phyloP scores from a whole-genome alignment of 1,140 invertebrate genomes.

The Stegodyphus dumicola region DNA sequence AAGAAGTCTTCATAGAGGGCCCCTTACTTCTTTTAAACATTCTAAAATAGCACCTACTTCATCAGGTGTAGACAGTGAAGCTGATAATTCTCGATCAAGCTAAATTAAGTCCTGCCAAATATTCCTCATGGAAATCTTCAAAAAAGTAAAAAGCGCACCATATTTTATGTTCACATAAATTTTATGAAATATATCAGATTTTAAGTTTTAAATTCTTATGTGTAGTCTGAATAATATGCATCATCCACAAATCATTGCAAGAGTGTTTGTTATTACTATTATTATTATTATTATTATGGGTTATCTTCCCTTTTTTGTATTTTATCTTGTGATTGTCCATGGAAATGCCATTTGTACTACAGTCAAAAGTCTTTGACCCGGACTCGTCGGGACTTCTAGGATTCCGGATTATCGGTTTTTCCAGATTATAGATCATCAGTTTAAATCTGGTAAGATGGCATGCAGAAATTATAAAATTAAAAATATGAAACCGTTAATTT shows the following conservation, averaged over 20 bases:
- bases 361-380: no score
- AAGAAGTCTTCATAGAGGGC: slow-evolving; percentile 47
- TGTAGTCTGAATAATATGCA: background rate
- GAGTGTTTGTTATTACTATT: background rate
- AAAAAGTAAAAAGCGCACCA: background rate
- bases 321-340: no score
- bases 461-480: no score
- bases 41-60: slow-evolving; percentile 37
- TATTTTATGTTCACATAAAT: background rate
- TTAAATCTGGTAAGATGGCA: no score
- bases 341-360: no score
- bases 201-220: background rate
- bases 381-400: no score
- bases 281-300: no score
- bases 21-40: slow-evolving; percentile 43
- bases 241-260: background rate
- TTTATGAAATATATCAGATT: background rate
- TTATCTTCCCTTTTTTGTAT: no score
- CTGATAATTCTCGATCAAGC: slow-evolving; percentile 45
- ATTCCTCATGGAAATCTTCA: background rate
- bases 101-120: slow-evolving; percentile 54
- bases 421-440: no score
- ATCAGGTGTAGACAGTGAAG: slow-evolving; percentile 22
- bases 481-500: no score
- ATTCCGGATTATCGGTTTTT: no score